Base-by-base conservation (phyloP, 2,888 invertebrate genomes). In the Mamestra brassicae region DNA sequence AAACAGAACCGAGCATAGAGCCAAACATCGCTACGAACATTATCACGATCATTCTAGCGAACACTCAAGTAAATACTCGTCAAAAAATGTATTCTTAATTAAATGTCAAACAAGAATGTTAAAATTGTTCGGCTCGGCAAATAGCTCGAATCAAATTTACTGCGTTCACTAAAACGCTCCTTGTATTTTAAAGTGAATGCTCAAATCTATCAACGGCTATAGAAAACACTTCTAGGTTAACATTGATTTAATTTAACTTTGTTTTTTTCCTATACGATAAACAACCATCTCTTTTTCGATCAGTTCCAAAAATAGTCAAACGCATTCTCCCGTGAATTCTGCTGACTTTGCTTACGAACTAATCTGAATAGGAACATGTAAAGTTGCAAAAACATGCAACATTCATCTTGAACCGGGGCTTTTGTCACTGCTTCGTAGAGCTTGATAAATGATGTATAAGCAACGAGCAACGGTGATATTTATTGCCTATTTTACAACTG, bases 351-450 rank as follows among this genome's bases (percentile, higher is more conserved):
- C 57, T 63, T 60, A 26, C 47, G 8, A 63, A 67, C 38, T 58
- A 11, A 74, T 63, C 36, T 52, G 66, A 79, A 57, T 73, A 17
- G 7, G n/a, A 38, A 17, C 58, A 64, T 63, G 57, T 11, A 63
- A 58, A 74, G 2, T 74, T 64, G 58, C 42, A 74, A 74, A 80
- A 57, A 74, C 47, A 74, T 74, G 78, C 57, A 74, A 50, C 36
- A 74, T 74, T 58, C 42, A 55, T 74, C 26, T 64, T 55, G 34
- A 42, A 15, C 5, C 10, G 6, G 6, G 2, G 42, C 7, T 68
- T 54, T 78, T 55, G 50, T 52, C 54, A 80, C 34, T 34, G 74
- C 47, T 64, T 58, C 57, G n/a, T 36, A 0, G 11, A 45, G 10
- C 55, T 52, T 38, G 36, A 63, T 52, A 60, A 60, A 78, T 67